Evolutionary conservation across 2,797 vertebrate species (phyloP).

Genomic region (Neosilurus mollespiculum): DNA sequence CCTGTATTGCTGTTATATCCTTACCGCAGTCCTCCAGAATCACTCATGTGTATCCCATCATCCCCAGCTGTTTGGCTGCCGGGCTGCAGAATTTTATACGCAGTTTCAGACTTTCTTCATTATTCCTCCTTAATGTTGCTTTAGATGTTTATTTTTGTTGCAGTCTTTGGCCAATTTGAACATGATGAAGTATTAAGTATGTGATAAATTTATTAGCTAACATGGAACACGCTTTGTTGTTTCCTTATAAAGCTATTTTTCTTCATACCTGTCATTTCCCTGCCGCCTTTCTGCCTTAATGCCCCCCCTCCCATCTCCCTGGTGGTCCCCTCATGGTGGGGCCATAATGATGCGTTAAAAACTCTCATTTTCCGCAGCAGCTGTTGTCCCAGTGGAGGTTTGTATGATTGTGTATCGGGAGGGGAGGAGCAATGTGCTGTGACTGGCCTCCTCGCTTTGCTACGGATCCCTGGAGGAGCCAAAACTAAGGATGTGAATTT

Average conservation of each 20-base stretch:
- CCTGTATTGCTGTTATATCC: slow-evolving; percentile 20
- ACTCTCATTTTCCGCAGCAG: slow-evolving; percentile 53
- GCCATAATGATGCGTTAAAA: slow-evolving; percentile 65
- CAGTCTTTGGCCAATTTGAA: neutral
- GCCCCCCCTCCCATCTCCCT: slow-evolving; percentile 24
- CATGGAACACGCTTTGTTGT: neutral
- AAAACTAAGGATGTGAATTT: neutral
- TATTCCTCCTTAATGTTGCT: neutral
- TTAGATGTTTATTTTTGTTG: neutral
- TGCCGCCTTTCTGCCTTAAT: slow-evolving; percentile 1
- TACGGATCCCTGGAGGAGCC: slow-evolving; percentile 22
- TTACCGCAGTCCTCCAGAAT: slow-evolving; percentile 25
- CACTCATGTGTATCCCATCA: slow-evolving; percentile 44
- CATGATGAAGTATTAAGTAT: neutral
- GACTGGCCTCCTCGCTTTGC: slow-evolving; percentile 35
- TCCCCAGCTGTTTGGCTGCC: slow-evolving; percentile 24
- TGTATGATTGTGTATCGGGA: slow-evolving; percentile 28
- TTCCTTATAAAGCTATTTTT: slow-evolving; percentile 10
- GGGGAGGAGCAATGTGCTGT: slow-evolving; percentile 46
- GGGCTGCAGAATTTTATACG: neutral
- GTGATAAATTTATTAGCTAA: slow-evolving; percentile 18
- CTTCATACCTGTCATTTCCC: slow-evolving; percentile 29
- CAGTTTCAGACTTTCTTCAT: neutral
- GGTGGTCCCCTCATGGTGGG: slow-evolving; percentile 39
- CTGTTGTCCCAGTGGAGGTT: slow-evolving; percentile 52